These are phyloP conservation scores for Cantharis lateralis DNA, from an alignment of 2,888 invertebrate species.

Conservation along the genomic window DNA sequence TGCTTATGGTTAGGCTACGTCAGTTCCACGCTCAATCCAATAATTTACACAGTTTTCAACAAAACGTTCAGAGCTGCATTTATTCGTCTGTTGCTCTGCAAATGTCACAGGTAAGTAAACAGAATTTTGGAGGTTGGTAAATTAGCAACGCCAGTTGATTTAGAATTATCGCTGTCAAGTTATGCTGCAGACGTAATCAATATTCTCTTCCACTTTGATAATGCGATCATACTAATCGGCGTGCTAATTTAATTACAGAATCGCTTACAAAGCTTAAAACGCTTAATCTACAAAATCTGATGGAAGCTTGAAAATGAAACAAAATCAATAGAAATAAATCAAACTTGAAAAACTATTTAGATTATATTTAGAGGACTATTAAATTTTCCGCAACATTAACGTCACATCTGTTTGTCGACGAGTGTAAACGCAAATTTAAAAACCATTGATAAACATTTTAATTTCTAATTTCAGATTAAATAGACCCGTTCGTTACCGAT, in stretches of 20 bases:
- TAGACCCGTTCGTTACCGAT: constrained; percentile 70
- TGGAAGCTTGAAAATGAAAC: neutral
- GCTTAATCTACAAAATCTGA: neutral
- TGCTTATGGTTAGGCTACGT: constrained; percentile 93
- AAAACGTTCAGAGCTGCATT: constrained; percentile 86
- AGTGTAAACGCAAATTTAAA: neutral
- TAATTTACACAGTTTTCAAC: constrained; percentile 93
- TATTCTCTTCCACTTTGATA: neutral
- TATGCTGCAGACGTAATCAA: neutral
- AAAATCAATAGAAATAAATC: constrained; percentile 4
- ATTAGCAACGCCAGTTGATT: neutral
- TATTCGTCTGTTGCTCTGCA: constrained; percentile 74
- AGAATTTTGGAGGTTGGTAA: neutral
- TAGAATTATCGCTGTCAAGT: neutral
- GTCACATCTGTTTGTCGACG: neutral
- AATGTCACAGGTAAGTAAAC: constrained; percentile 69
- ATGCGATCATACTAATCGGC: neutral
- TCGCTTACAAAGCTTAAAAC: neutral
- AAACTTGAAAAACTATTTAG: neutral
- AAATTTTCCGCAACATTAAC: neutral
- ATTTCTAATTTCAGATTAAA: constrained; percentile 63
- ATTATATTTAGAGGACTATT: neutral
- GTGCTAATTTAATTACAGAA: constrained; percentile 6
- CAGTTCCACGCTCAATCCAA: constrained; percentile 90
- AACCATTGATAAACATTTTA: neutral